Base-by-base conservation (phyloP, 1,140 invertebrate genomes). In the Brachionus plicatilis region DNA sequence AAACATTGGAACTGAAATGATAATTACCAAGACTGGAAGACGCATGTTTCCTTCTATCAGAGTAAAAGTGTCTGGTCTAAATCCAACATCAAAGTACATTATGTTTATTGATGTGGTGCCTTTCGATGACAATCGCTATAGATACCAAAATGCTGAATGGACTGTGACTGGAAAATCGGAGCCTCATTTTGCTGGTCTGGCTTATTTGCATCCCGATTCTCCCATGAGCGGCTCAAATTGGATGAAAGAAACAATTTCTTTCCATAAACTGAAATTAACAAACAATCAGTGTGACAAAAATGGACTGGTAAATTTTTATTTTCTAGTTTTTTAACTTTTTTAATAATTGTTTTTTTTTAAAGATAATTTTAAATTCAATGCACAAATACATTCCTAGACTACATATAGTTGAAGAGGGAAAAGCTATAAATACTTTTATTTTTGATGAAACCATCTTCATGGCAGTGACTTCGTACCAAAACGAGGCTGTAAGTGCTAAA, bases 401-500 rank as follows among this genome's bases (percentile, higher is more conserved):
- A 92, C 97, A 99, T 91, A 93, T 99, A 89, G 96, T 99, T 86
- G 91, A 96, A 87, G 80, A 60, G 50, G 60, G 27, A 12, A 60
- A 83, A 65, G 91, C 96, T 87, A 97, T 98, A 92, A 92, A 96
- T 89, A 98, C 96, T 85, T 98, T 97, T 90, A 95, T 98, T 86
- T 99, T 99, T 92, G 96, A 97, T 91, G 97, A 99, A 90, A 98
- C 96, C n/a, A 94, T 97, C 91, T 99, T 98, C 91, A 98, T 98
- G 87, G 97, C 96, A 3, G 90, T 90, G 4, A 90, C 90, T 9
- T 89, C 90, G 7, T 90, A 90, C 85, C 90, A 90, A 86, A 90
- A 90, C 60, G 89, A 90, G 85, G 43, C 43, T 43, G 68, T 72
- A 72, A 72, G 68, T 72, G 14, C 41, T 20, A 9, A 45, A 41